Evolutionary conservation across 2,797 vertebrate genomes (phyloP).

Genomic region (Acipenser ruthenus): DNA sequence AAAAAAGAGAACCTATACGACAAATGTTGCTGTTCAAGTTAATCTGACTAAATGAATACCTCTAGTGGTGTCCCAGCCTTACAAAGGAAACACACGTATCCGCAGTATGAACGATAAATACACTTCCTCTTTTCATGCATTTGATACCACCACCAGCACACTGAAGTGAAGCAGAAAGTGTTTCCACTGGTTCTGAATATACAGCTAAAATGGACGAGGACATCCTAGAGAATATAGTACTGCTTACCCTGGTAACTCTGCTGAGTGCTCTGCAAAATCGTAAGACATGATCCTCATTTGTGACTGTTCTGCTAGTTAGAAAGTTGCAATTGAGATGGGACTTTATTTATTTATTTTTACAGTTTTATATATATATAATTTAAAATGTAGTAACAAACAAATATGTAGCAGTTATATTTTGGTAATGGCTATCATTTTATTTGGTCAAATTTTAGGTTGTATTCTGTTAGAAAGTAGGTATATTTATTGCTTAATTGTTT

Average conservation of each 20-base stretch:
- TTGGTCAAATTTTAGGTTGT: too few relatives aligned
- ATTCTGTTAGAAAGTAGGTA: too few relatives aligned
- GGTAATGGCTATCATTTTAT: not conserved
- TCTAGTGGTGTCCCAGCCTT: not conserved
- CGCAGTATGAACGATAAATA: slow-evolving; percentile 7
- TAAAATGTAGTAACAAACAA: not conserved
- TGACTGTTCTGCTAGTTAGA: too few relatives aligned
- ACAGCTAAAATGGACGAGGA: slow-evolving; percentile 60
- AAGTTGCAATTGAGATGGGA: too few relatives aligned
- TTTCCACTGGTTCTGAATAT: not conserved
- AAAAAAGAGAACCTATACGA: too few relatives aligned
- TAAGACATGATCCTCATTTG: slow-evolving; percentile 43
- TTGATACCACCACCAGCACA: not conserved
- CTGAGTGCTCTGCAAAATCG: slow-evolving; percentile 86
- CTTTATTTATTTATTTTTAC: too few relatives aligned
- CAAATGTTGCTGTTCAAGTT: too few relatives aligned
- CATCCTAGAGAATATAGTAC: slow-evolving; percentile 69
- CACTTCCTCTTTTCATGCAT: slow-evolving; percentile 12
- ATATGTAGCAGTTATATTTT: not conserved
- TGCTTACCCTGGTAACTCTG: slow-evolving; percentile 77
- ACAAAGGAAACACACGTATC: slow-evolving; percentile 4
- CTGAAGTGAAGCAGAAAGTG: too few relatives aligned
- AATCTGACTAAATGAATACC: too few relatives aligned
- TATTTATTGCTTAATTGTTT: too few relatives aligned
- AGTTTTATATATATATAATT: too few relatives aligned